Evolutionary conservation across 2,888 invertebrate species (phyloP).

Genomic region (Acheta domesticus): DNA sequence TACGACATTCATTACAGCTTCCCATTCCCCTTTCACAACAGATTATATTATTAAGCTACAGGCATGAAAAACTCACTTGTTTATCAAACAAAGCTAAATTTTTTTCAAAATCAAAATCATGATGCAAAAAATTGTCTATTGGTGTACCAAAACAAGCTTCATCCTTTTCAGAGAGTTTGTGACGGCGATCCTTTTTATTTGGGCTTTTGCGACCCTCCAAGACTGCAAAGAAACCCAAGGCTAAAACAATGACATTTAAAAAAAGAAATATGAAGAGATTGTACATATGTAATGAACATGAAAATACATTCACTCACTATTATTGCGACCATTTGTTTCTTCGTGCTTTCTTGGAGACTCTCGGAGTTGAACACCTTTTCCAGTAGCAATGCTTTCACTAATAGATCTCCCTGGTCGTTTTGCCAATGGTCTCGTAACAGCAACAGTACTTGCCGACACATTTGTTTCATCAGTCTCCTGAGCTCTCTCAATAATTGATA

Average conservation of each 20-base stretch:
- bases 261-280: too few species aligned
- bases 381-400: constrained; percentile 45
- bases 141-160: constrained; percentile 77
- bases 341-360: constrained; percentile 41
- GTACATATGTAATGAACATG: background rate
- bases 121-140: constrained; percentile 60
- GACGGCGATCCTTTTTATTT: constrained; percentile 52
- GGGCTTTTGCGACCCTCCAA: constrained; percentile 43
- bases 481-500: constrained; percentile 69
- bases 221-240: constrained; percentile 21
- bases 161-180: constrained; percentile 53
- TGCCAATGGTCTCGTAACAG: constrained; percentile 55
- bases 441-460: constrained; percentile 47
- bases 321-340: constrained; percentile 37
- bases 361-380: constrained; percentile 31
- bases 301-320: constrained; percentile 38
- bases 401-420: constrained; percentile 53
- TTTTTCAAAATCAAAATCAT: constrained; percentile 93
- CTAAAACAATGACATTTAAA: too few species aligned
- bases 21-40: background rate
- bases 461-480: constrained; percentile 49
- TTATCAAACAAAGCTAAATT: constrained; percentile 90
- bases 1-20: constrained; percentile 27
- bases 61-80: constrained; percentile 45
- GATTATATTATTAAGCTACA: background rate